phyloP scores from a whole-genome alignment of 2,888 invertebrate genomes.

The Terebella lapidaria region DNA sequence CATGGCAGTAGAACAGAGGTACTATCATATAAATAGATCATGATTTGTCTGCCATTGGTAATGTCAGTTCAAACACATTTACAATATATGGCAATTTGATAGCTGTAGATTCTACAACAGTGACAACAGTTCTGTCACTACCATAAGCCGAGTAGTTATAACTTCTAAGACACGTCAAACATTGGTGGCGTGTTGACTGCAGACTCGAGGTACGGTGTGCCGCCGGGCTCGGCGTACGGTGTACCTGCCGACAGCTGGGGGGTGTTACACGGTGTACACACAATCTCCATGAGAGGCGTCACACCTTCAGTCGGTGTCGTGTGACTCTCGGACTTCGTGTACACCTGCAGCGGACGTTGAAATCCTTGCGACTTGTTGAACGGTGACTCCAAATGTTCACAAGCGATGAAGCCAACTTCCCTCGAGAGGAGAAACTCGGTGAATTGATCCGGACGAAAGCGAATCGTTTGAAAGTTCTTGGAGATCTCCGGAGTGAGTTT shows the following conservation, averaged over 20 bases:
- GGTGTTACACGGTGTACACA: not conserved
- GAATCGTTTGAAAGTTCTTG: constrained; percentile 58
- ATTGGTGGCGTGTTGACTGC: too few species aligned
- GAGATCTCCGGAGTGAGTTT: constrained; percentile 57
- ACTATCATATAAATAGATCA: too few species aligned
- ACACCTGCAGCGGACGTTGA: constrained; percentile 42
- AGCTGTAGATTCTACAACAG: too few species aligned
- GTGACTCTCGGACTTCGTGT: constrained; percentile 31
- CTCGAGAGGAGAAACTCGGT: constrained; percentile 78
- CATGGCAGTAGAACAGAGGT: too few species aligned
- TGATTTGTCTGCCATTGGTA: too few species aligned
- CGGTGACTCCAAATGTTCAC: constrained; percentile 76
- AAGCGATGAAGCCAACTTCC: constrained; percentile 87
- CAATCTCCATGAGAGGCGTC: constrained; percentile 2
- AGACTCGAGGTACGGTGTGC: too few species aligned
- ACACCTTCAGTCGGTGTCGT: not conserved
- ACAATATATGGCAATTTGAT: too few species aligned
- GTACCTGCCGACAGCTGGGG: not conserved
- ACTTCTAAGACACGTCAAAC: too few species aligned
- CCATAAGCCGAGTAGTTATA: too few species aligned
- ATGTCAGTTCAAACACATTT: too few species aligned
- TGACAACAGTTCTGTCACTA: too few species aligned
- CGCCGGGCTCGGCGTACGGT: too few species aligned
- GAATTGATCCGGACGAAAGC: constrained; percentile 84
- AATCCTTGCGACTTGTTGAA: constrained; percentile 74